Evolutionary conservation across 1,140 invertebrate genomes (phyloP), one percentile per base, ranked within the genome.

Genomic region (Schlechtendalia chinensis): DNA sequence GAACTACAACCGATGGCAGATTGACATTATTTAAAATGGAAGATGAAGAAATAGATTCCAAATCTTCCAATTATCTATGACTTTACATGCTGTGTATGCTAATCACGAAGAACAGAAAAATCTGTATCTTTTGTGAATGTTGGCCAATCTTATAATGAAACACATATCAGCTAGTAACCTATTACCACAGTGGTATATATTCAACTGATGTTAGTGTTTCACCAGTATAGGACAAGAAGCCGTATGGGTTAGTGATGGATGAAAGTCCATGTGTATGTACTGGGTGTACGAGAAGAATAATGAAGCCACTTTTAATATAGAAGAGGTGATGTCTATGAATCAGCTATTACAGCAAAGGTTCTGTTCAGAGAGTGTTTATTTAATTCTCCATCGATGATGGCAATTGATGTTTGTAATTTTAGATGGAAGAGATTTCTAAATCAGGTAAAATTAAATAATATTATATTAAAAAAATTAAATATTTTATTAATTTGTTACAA

Each of bases 141-240:
- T 61, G 87, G 87, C 77, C 94, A 93, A 85, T 90, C 92, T 82
- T 86, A 89, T 82, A 84, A 85, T 63, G 75, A n/a, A 79, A 79
- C 85, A 86, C n/a, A 85, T 86, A 86, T 84, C 88, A 86, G 82
- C 86, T 85, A 85, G 81, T 88, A 89, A 61, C n/a, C 39, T 58
- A 61, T 47, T 32, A 47, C 0, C 75, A 10, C 91, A 93, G 84
- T 98, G 96, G 95, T 96, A 95, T 83, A 89, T 97, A 81, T 97
- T 97, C 85, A 98, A 98, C 85, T n/a, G 96, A 98, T 88, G 93
- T 98, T 84, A 95, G 93, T 84, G 95, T 98, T 83, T 90, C 91
- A n/a, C 91, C 93, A 8, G 93, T 97, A 89, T 91, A 11, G 88
- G 90, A 1, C 90, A 94, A 83, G 96, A 98, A 87, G 95, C 93